Evolutionary conservation across 2,888 invertebrate species (phyloP), one percentile per base, ranked within the genome.

Genomic region (Lithophane semibrunnea): DNA sequence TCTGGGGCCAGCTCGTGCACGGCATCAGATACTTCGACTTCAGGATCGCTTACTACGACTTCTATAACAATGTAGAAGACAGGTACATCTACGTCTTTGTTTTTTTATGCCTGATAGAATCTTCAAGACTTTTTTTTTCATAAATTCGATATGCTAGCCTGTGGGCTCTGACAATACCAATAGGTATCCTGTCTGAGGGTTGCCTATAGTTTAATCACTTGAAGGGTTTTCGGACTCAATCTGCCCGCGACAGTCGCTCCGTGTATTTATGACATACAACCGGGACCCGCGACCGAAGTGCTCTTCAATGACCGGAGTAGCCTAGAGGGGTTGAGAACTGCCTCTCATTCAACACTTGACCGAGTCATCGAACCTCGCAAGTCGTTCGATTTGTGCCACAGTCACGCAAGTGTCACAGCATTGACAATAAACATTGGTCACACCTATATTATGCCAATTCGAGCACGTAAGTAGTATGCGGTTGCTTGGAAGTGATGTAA

Each of bases 1-100:
- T 99, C 70, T 98, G 98, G 98, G 97, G 97, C 0, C 99, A 99
- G 91, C 96, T 99, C n/a, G 98, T 98, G 0, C 98, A 98, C 91
- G 99, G 99, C 73, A 98, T 98, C 89, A 97, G 99, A 90, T 98
- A 98, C 94, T 96, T 99, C 70, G 98, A 99, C 93, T 97, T 99
- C 74, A 97, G 98, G 88, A 97, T 99, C 83, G 98, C 98, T 81
- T 98, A 97, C 94, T 98, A 97, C 82, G 95, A 93, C 12, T 93
- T 94, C 77, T 96, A 96, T 76, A 74, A 86, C 0, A 91, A 92
- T 16, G 92, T 93, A 75, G 96, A 96, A 85, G 93, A 95, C 75
- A 95, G 94, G 96, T 96, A 80, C 16, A 13, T 18, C 8, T 7
- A n/a, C n/a, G 10, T 37, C n/a, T 18, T 44, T 21, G 0, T 13